Base-by-base conservation (phyloP, 2,888 invertebrate genomes). In the Orthosia incerta region DNA sequence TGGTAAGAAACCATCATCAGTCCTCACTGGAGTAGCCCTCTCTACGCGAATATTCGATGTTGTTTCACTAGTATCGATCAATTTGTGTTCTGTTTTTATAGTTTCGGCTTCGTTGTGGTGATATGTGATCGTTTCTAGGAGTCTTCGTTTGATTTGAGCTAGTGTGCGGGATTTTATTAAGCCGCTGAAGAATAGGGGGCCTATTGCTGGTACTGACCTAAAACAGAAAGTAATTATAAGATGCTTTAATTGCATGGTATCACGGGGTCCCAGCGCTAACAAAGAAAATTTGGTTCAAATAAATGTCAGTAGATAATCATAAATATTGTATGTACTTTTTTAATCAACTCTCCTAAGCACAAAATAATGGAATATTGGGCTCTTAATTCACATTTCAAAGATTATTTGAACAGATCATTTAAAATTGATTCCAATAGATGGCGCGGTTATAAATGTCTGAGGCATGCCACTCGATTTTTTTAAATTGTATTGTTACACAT, bases 151-250 rank as follows among this genome's bases (percentile, higher is more conserved):
- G 1, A 96, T 89, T 73, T 94, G 93, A 0, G 85, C 65, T 3
- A 96, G 84, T 0, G 91, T 89, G 3, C 95, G 91, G 0, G 96
- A 93, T 79, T 96, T 96, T 16, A 94, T 89, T 20, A 96, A 73
- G 0, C 96, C 96, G 82, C 94, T 94, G 88, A 95, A 96, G 91
- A 95, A 95, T 31, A 96, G 79, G 0, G 95, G 94, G 0, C 96
- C 96, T 1, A 95, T 86, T 2, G 95, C 93, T n/a, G 91, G 85
- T 0, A 88, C 88, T 3, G 86, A 76, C 46, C 94, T 94, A 84
- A 16, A 71, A 57, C 11, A 50, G 0, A 26, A 16, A 51, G 20
- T n/a, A n/a, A n/a, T 23, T 20, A 12, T 50, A 15, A n/a, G 4
- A 15, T 3, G 23, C 4, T 50, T 7, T 20, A 15, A 39, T 23